Conservation (phyloP, 2,888 invertebrate species). For the Heliconius erato region DNA sequence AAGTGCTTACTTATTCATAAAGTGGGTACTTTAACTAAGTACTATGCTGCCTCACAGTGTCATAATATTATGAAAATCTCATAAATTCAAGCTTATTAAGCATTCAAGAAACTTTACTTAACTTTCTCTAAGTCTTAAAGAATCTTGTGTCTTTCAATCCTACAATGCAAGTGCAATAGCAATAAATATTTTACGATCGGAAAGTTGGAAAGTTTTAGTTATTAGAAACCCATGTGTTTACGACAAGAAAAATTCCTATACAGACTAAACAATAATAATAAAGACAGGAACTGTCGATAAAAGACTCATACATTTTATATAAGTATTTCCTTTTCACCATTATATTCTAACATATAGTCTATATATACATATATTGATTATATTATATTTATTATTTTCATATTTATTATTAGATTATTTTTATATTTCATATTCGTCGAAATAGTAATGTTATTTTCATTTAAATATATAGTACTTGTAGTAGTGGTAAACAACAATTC, state of each 20-base stretch:
- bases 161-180: conserved; percentile 34
- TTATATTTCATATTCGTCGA: no score
- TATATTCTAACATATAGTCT: no score
- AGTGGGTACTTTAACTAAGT: conserved; percentile 3
- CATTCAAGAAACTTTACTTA: conserved; percentile 7
- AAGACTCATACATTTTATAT: not conserved
- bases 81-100: conserved; percentile 3
- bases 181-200: conserved; percentile 35
- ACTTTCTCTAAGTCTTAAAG: conserved; percentile 15
- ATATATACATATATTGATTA: not conserved
- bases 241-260: conserved; percentile 3
- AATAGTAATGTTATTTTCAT: no score
- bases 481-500: no score
- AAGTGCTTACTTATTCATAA: not conserved
- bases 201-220: conserved; percentile 30
- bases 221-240: conserved; percentile 5
- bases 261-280: not conserved
- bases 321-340: not conserved
- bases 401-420: no score
- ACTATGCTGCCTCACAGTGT: not conserved
- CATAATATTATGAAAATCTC: conserved; percentile 15
- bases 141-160: conserved; percentile 24
- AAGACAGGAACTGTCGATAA: not conserved
- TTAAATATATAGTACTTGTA: no score
- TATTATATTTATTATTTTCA: no score